phyloP scores from a whole-genome alignment of 2,888 invertebrate genomes.

The Rhagonycha fulva region DNA sequence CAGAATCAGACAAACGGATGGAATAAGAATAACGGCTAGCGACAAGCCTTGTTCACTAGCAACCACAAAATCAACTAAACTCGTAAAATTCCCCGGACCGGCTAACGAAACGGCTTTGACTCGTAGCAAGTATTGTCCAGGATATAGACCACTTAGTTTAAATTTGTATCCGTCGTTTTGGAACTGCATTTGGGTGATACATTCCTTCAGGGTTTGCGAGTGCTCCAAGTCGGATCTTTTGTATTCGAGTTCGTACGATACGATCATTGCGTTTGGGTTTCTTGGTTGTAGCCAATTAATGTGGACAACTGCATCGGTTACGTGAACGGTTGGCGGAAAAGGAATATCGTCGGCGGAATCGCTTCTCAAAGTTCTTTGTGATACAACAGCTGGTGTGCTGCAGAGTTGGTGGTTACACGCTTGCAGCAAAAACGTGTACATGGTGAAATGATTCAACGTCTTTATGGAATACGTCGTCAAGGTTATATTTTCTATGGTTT shows the following conservation, averaged over 20 bases:
- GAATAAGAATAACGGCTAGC: slow-evolving; percentile 8
- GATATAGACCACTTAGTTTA: slow-evolving; percentile 51
- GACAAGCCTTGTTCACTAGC: neutral
- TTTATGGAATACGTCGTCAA: slow-evolving; percentile 38
- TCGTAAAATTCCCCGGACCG: slow-evolving; percentile 56
- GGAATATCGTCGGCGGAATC: slow-evolving; percentile 53
- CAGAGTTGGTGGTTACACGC: slow-evolving; percentile 64
- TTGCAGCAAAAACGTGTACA: slow-evolving; percentile 63
- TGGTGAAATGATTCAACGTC: slow-evolving; percentile 61
- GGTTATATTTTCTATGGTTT: slow-evolving; percentile 15
- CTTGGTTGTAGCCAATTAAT: slow-evolving; percentile 64
- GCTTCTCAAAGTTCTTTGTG: slow-evolving; percentile 57
- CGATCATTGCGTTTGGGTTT: slow-evolving; percentile 67
- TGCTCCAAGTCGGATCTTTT: slow-evolving; percentile 50
- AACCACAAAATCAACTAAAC: slow-evolving; percentile 36
- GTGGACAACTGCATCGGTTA: slow-evolving; percentile 34
- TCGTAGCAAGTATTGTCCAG: slow-evolving; percentile 63
- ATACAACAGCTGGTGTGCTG: slow-evolving; percentile 55
- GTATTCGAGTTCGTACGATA: slow-evolving; percentile 66
- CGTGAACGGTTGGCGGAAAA: slow-evolving; percentile 34
- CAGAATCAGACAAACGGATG: slow-evolving; percentile 35
- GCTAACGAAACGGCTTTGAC: slow-evolving; percentile 65
- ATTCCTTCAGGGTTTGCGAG: slow-evolving; percentile 52
- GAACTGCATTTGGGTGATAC: slow-evolving; percentile 55
- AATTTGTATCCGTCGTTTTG: slow-evolving; percentile 40